Evolutionary conservation across 2,888 invertebrate genomes (phyloP), one percentile per base, ranked within the genome.

Genomic region (Lucinisca nassula): DNA sequence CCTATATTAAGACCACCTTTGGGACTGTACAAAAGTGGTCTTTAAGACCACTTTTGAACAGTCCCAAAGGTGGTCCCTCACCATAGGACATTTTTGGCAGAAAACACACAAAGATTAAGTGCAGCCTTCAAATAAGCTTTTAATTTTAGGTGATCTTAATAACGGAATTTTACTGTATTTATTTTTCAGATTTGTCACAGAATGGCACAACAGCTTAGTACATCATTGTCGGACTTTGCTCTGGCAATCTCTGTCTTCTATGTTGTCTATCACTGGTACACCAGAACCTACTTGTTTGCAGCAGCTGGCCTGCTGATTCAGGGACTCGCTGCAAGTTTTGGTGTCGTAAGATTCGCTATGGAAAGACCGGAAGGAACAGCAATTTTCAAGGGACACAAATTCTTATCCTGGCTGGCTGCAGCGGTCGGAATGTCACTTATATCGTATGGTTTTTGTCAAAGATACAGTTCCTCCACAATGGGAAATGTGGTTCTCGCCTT

Each of bases 151-250:
- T n/a, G n/a, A n/a, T n/a, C n/a, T n/a, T n/a, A n/a, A n/a, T n/a
- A n/a, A n/a, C n/a, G n/a, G n/a, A n/a, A n/a, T n/a, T n/a, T n/a
- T n/a, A n/a, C n/a, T n/a, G n/a, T n/a, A n/a, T n/a, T n/a, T n/a
- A n/a, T 2, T 58, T 58, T 58, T 27, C 58, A 58, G 58, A 27
- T 10, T 27, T 58, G 24, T 6, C 27, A 21, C 8, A n/a, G 27
- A 32, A 94, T 94, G 94, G 90, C 92, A 8, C 90, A 92, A 32
- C 93, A 95, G 79, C 76, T 95, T 1, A 94, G 92, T 51, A 95
- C 95, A 24, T 93, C 95, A 3, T 24, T 94, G 2, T 95, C 95
- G 0, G 95, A 95, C 89, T 84, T 93, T 30, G 86, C 93, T 0
- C 88, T 95, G 10, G 94, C 93, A 0, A 73, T 92, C 49, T 93